Base-by-base conservation (phyloP, 2,888 invertebrate species). In the Brachypalpus laphriformis region DNA sequence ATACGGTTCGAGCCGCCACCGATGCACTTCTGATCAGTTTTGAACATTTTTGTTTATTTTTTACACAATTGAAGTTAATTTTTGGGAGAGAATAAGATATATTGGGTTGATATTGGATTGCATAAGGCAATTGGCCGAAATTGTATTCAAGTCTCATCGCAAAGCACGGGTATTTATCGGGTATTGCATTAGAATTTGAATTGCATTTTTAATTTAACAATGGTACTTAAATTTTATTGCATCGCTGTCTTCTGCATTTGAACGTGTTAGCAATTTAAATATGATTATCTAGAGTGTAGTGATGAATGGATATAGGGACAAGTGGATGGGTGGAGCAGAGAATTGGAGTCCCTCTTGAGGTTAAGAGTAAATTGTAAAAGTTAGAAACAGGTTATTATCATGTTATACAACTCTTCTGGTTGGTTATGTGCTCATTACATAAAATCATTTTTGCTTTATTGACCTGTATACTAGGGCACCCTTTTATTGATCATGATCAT, bases 61-160 rank as follows among this genome's bases (percentile, higher is more conserved):
- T 63, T 42, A 80, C 72, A 68, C 61, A 61, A 56, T 77, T 76
- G 34, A 51, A 51, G 68, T 70, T 70, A 42, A 63, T 57, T 65
- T 45, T 49, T 18, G 31, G 8, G 22, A 4, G 5, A 42, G 57
- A 56, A 40, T n/a, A n/a, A 37, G 59, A 37, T 40, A 25, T 16
- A 31, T 37, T 40, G n/a, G 40, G 6, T 40, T 14, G 14, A 14
- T 14, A 14, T 51, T 42, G 28, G 7, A 18, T 68, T 68, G 18
- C 40, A 28, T 54, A 54, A 54, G 25, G 3, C 20, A 20, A 11
- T 14, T 56, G 71, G 6, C 1, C 59, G 56, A 68, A 42, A 68
- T 42, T 0, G 28, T 56, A 37, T 71, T 20, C n/a, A 40, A 45
- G 22, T 37, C 34, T 56, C 47, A 57, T 31, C 42, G 14, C 42